phyloP scores from a whole-genome alignment of 2,888 invertebrate species.

The Coelopa pilipes region DNA sequence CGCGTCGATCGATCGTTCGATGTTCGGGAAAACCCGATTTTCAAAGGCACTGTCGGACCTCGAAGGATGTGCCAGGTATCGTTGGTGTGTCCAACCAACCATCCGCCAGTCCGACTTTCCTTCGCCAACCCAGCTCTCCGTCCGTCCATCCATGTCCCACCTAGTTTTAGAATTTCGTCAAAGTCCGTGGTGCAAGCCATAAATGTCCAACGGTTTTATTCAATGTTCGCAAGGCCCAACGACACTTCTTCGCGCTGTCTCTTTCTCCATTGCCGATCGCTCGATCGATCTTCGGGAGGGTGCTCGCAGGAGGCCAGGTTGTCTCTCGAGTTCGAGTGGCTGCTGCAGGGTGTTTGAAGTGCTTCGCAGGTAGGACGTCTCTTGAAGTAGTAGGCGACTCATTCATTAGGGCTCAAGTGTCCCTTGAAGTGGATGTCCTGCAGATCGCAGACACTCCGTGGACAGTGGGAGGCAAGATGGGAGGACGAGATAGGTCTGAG shows the following conservation, averaged over 20 bases:
- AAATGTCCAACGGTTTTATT: not conserved
- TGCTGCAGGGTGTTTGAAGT: slow-evolving; percentile 44
- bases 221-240: not conserved
- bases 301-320: slow-evolving; percentile 6
- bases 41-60: slow-evolving; percentile 54
- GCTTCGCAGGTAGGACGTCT: slow-evolving; percentile 44
- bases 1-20: slow-evolving; percentile 37
- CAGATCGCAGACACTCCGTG: slow-evolving; percentile 12
- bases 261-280: not conserved
- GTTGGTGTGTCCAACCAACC: too few species aligned
- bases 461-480: slow-evolving; percentile 1
- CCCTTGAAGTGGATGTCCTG: slow-evolving; percentile 33
- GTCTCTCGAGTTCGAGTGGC: slow-evolving; percentile 46
- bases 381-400: slow-evolving; percentile 26
- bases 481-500: not conserved
- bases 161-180: slow-evolving; percentile 45
- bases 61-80: slow-evolving; percentile 36
- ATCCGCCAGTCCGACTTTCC: slow-evolving; percentile 38
- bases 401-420: slow-evolving; percentile 35
- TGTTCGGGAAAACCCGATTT: slow-evolving; percentile 30
- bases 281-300: too few species aligned
- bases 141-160: slow-evolving; percentile 37
- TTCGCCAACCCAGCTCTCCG: too few species aligned
- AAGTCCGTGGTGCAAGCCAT: slow-evolving; percentile 13
- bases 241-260: too few species aligned